Evolutionary conservation across 1,140 invertebrate species (phyloP), one percentile per base, ranked within the genome.

Genomic region (Sminthurinus signatus): DNA sequence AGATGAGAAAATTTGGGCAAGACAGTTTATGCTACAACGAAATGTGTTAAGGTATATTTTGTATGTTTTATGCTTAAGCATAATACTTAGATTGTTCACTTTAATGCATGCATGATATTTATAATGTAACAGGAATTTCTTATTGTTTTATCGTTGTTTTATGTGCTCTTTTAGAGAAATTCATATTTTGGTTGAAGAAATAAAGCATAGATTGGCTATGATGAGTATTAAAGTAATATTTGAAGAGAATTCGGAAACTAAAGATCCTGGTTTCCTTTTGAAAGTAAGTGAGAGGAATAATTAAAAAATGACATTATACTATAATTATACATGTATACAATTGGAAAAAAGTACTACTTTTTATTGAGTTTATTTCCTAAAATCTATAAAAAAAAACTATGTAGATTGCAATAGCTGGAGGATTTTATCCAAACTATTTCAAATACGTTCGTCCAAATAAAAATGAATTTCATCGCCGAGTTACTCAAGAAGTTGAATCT

Each of bases 381-480:
- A 8, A 63, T 62, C 28, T 61, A 21, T 28, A 29, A n/a, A 8
- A 31, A 21, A 21, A 12, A 32, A 8, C 15, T 15, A 69, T 76
- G 8, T 73, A 89, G 86, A 74, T 90, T 32, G 78, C 86, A 2
- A 76, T 90, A 32, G 84, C 85, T 64, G 88, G 86, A 12, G 89
- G 89, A 21, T 96, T 96, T 77, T 96, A 95, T 79, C 94, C 93
- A 0, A 86, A 95, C 75, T 96, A 91, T 74, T 96, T 91, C 77
- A 72, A 86, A 14, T 83, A 84, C 36, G 75, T 76, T 0, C 28
- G 70, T 0, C 56, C 71, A 17, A 70, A 74, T 19, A 77, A 75
- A 0, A 69, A 77, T 29, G 77, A 82, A 42, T 80, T 84, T 61
- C 86, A 90, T 72, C 75, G 79, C 0, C 77, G 82, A 0, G 81